Evolutionary conservation across 2,797 vertebrate species (phyloP).

Genomic region (Danio jaintianensis): DNA sequence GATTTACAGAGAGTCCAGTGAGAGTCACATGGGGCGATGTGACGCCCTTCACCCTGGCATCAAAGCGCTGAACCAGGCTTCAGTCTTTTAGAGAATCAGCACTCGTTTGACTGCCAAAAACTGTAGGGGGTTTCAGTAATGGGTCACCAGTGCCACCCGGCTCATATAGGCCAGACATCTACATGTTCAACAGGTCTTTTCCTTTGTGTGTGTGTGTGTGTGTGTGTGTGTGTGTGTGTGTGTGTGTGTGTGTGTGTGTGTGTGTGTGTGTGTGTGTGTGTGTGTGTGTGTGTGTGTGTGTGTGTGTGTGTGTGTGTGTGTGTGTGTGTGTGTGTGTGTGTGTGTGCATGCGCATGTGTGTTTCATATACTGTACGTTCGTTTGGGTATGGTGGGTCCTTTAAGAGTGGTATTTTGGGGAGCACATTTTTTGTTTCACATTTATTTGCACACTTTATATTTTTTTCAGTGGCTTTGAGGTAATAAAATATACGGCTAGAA

Average conservation of each 20-base stretch:
- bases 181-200: background rate
- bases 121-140: slow-evolving; percentile 34
- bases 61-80: slow-evolving; percentile 63
- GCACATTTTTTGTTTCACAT: background rate
- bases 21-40: slow-evolving; percentile 68
- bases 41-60: slow-evolving; percentile 69
- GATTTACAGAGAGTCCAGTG: slow-evolving; percentile 70
- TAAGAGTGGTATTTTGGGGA: background rate
- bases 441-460: background rate
- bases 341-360: no score
- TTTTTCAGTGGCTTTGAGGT: background rate
- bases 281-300: no score
- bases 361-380: background rate
- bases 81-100: slow-evolving; percentile 43
- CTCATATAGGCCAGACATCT: background rate
- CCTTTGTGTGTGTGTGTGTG: no score
- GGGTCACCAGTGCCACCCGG: slow-evolving; percentile 24
- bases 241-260: background rate
- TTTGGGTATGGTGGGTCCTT: background rate
- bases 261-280: no score
- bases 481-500: background rate
- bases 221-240: background rate
- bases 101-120: slow-evolving; percentile 26
- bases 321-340: no score
- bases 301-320: background rate